Conservation (phyloP, 2,888 invertebrate genomes). For the Marasmarcha lunaedactyla region DNA sequence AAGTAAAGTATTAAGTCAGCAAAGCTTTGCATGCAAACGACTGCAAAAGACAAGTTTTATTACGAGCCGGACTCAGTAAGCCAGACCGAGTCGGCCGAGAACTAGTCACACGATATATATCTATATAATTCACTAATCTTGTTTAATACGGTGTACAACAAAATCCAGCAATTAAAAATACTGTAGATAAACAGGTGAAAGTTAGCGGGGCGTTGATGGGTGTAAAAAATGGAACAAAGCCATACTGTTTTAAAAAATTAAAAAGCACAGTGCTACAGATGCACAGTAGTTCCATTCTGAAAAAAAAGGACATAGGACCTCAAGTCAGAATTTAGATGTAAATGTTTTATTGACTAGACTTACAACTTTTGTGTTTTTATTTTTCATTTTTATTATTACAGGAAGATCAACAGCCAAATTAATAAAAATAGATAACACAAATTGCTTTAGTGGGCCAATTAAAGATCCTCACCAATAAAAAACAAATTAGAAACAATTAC, state of each 20-base stretch:
- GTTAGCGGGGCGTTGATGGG: background rate
- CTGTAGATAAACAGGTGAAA: background rate
- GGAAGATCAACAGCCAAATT: too few relatives aligned
- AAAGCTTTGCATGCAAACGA: background rate
- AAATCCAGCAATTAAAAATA: background rate
- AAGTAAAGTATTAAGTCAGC: too few relatives aligned
- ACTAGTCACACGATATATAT: conserved; percentile 24
- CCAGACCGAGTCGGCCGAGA: background rate
- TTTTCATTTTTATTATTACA: too few relatives aligned
- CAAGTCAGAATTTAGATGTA: too few relatives aligned
- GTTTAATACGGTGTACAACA: background rate
- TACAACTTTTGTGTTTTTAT: too few relatives aligned
- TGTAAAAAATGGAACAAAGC: conserved; percentile 34
- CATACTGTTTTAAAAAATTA: conserved; percentile 60
- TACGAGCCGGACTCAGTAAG: background rate
- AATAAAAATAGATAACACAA: too few relatives aligned
- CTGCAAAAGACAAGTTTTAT: conserved; percentile 1
- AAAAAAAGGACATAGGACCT: too few relatives aligned
- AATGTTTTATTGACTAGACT: too few relatives aligned
- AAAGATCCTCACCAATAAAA: too few relatives aligned
- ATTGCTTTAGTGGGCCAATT: too few relatives aligned
- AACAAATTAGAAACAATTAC: too few relatives aligned
- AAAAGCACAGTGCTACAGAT: conserved; percentile 20
- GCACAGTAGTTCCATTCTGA: too few relatives aligned
- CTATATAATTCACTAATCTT: conserved; percentile 29